phyloP scores from a whole-genome alignment of 1,140 invertebrate species.

The Meloidogyne exigua region DNA sequence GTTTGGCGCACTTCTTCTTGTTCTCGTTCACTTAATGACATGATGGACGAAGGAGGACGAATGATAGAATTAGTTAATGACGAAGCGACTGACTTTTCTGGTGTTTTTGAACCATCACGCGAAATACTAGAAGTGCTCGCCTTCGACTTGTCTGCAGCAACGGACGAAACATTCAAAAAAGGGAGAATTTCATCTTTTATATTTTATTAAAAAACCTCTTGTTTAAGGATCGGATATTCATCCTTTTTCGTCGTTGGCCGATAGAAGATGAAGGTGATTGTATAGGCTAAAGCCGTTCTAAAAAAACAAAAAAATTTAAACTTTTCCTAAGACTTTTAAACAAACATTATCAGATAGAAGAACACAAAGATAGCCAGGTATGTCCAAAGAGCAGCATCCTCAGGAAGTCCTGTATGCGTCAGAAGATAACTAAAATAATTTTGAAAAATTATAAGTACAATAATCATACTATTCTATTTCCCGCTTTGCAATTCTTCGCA shows the following conservation, averaged over 20 bases:
- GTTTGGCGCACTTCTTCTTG: neutral
- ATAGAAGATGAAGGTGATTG: neutral
- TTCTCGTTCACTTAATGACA: neutral
- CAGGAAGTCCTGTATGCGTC: neutral
- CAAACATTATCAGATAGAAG: neutral
- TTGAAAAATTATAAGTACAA: neutral
- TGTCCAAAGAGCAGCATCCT: neutral
- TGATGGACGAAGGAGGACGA: neutral
- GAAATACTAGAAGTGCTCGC: neutral
- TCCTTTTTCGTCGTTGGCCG: neutral
- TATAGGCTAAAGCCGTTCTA: neutral
- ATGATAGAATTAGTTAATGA: neutral
- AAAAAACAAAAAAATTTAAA: neutral
- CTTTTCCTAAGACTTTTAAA: too few relatives aligned
- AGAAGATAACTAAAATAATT: neutral
- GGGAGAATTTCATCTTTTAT: too few relatives aligned
- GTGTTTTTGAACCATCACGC: neutral
- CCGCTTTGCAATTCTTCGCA: neutral
- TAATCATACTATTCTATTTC: neutral
- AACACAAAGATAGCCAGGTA: neutral
- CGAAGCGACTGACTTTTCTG: neutral
- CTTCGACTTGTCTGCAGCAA: neutral
- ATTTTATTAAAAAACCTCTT: neutral
- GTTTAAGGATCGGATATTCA: neutral
- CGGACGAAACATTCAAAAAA: neutral